These are phyloP conservation scores for Ectropis grisescens DNA, from an alignment of 1,140 invertebrate species.

Conservation along the genomic window DNA sequence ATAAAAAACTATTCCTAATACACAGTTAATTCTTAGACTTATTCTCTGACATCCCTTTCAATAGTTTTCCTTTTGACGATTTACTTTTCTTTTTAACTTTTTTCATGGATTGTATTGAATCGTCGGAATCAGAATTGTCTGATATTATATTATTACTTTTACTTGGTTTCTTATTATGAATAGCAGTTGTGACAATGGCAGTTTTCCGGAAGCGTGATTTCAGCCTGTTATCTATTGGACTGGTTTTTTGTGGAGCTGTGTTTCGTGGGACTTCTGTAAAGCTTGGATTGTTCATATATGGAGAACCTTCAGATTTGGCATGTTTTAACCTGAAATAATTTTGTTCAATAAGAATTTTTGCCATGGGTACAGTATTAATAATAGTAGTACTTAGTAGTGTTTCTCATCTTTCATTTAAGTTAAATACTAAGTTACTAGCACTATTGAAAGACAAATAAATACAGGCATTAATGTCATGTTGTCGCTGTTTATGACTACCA, in stretches of 20 bases:
- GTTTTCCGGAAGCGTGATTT: conserved; percentile 72
- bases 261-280: conserved; percentile 60
- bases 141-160: conserved; percentile 41
- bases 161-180: conserved; percentile 52
- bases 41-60: conserved; percentile 29
- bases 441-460: too few species aligned
- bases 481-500: too few species aligned
- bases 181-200: conserved; percentile 71
- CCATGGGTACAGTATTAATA: too few species aligned
- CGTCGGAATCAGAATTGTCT: conserved; percentile 69
- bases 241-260: conserved; percentile 35
- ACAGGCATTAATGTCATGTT: too few species aligned
- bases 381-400: too few species aligned
- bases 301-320: conserved; percentile 37
- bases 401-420: too few species aligned
- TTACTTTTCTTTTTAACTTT: conserved; percentile 68
- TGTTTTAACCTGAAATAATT: conserved; percentile 53
- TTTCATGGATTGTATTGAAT: conserved; percentile 52
- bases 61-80: conserved; percentile 40
- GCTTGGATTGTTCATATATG: conserved; percentile 44
- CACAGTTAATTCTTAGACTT: conserved; percentile 20
- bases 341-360: too few species aligned
- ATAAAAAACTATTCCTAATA: too few species aligned
- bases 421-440: too few species aligned
- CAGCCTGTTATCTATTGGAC: conserved; percentile 32